Percentiles rank a stretch among this genome's conserved stretches.
Conservation (phyloP, 2,113 vertebrate species). For the Ranitomeya imitator region DNA sequence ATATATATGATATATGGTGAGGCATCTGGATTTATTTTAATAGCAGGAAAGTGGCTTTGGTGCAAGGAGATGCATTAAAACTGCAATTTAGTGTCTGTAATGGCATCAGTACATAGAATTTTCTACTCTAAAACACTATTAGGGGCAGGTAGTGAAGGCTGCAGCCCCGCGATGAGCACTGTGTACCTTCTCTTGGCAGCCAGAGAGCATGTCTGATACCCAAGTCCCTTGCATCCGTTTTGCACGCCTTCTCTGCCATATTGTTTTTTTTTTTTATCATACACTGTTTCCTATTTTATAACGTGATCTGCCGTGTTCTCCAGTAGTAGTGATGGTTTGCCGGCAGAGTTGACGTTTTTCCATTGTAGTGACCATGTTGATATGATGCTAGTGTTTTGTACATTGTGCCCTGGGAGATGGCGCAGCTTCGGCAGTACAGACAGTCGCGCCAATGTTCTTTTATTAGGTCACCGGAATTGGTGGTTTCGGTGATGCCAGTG, state of each 20-base stretch:
- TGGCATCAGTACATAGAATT: conserved; percentile 9
- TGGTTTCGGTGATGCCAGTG: not conserved
- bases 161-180: conserved; percentile 36
- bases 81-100: not conserved
- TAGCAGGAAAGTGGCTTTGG: not conserved
- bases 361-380: conserved; percentile 21
- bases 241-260: conserved; percentile 9
- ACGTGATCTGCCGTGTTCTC: not conserved
- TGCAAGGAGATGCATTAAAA: not conserved
- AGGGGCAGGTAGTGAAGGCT: conserved; percentile 38
- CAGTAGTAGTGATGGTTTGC: not conserved
- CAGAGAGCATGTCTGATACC: conserved; percentile 19
- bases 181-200: conserved; percentile 39
- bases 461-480: conserved; percentile 10
- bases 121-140: conserved; percentile 45
- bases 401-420: not conserved
- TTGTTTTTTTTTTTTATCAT: not conserved
- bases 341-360: conserved; percentile 7
- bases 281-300: not conserved
- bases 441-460: not conserved
- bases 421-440: conserved; percentile 5
- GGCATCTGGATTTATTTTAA: not conserved
- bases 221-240: conserved; percentile 8
- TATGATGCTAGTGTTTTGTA: conserved; percentile 1
- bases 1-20: no score